Evolutionary conservation across 2,797 vertebrate species (phyloP).

Genomic region (Otolemur crassicaudatus): DNA sequence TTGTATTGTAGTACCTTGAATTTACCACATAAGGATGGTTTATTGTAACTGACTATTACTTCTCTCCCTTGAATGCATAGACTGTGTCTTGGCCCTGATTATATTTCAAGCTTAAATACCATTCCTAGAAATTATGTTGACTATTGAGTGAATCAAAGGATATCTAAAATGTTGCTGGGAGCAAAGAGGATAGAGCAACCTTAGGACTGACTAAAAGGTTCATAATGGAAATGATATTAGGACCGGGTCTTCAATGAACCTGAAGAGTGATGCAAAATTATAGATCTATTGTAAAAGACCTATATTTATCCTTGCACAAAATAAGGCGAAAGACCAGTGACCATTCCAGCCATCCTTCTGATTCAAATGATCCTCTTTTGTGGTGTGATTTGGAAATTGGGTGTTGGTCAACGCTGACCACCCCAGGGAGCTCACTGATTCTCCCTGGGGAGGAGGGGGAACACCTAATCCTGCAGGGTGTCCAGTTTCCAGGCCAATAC

Average conservation of each 20-base stretch:
- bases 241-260: background rate
- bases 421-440: background rate
- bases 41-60: background rate
- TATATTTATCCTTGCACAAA: background rate
- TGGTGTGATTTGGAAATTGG: background rate
- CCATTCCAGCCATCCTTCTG: background rate
- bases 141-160: background rate
- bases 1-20: background rate
- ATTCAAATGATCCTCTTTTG: background rate
- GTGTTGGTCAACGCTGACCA: background rate
- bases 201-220: background rate
- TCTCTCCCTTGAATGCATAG: background rate
- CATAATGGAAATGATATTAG: background rate
- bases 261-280: background rate
- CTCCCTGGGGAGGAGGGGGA: background rate
- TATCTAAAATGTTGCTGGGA: background rate
- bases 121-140: background rate
- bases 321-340: background rate
- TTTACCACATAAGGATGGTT: background rate
- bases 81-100: background rate
- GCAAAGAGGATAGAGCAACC: background rate
- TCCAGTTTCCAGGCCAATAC: background rate
- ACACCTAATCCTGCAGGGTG: background rate
- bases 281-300: background rate
- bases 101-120: background rate